Evolutionary conservation across 2,113 vertebrate species (phyloP).

Genomic region (Pangasianodon hypophthalmus): DNA sequence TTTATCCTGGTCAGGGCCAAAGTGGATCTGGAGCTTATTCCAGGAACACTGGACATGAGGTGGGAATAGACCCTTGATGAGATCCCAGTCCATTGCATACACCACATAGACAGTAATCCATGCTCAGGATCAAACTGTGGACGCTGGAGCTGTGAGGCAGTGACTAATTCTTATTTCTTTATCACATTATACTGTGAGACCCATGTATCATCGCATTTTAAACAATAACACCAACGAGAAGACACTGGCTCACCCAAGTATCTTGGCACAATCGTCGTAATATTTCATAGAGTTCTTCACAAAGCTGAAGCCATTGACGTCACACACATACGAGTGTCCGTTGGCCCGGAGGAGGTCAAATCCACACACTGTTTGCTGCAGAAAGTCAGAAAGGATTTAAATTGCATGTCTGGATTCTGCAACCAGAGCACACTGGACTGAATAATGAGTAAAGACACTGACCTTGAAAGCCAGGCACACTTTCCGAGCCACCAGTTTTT

Average conservation of each 20-base stretch:
- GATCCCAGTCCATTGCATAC: not conserved
- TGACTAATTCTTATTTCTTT: not conserved
- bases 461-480: conserved; percentile 98
- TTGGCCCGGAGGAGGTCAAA: conserved; percentile 96
- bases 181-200: not conserved
- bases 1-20: not conserved
- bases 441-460: not conserved
- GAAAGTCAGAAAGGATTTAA: not conserved
- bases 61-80: not conserved
- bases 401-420: not conserved
- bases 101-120: not conserved
- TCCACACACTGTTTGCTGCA: conserved; percentile 97
- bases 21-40: not conserved
- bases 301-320: conserved; percentile 98
- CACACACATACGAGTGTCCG: conserved; percentile 95
- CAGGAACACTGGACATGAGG: not conserved
- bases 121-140: not conserved
- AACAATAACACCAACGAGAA: not conserved
- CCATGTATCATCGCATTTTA: not conserved
- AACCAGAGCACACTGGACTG: not conserved
- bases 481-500: conserved; percentile 95
- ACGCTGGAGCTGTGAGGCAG: not conserved
- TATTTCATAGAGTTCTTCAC: conserved; percentile 99
- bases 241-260: conserved; percentile 81
- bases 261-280: conserved; percentile 98